phyloP scores from a whole-genome alignment of 2,888 invertebrate species.

The Spodoptera exigua region DNA sequence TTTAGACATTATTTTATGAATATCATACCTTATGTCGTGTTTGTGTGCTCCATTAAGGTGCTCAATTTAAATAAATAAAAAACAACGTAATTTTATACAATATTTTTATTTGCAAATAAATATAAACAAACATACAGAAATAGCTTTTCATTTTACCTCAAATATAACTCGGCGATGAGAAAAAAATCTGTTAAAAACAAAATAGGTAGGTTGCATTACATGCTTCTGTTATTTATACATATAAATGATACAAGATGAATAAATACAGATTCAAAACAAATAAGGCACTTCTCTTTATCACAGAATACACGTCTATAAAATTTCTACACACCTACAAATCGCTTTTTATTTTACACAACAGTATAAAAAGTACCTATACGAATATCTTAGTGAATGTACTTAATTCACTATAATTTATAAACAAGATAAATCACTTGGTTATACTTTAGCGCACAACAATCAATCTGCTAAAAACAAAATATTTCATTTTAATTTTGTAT shows the following conservation, averaged over 20 bases:
- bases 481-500: too few relatives aligned
- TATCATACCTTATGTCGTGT: too few relatives aligned
- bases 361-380: constrained; percentile 57
- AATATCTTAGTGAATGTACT: constrained; percentile 10
- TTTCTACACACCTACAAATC: constrained; percentile 47
- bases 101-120: constrained; percentile 58
- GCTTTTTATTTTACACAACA: constrained; percentile 51
- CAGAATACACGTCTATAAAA: constrained; percentile 76
- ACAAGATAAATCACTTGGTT: constrained; percentile 14
- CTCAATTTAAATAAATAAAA: too few relatives aligned
- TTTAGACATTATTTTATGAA: too few relatives aligned
- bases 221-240: constrained; percentile 16
- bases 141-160: constrained; percentile 30
- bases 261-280: constrained; percentile 57
- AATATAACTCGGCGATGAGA: constrained; percentile 29
- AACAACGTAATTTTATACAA: constrained; percentile 8
- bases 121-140: constrained; percentile 49
- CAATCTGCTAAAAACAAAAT: neutral
- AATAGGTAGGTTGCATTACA: constrained; percentile 31
- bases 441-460: constrained; percentile 17
- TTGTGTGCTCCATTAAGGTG: too few relatives aligned
- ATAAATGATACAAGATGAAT: constrained; percentile 31
- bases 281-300: constrained; percentile 86
- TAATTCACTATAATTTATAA: constrained; percentile 12
- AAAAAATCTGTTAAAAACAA: constrained; percentile 30